A percentile compares a stretch with the other conserved stretches of the same genome.
phyloP scores from a whole-genome alignment of 2,888 invertebrate species.

The Oegoconia quadripuncta region DNA sequence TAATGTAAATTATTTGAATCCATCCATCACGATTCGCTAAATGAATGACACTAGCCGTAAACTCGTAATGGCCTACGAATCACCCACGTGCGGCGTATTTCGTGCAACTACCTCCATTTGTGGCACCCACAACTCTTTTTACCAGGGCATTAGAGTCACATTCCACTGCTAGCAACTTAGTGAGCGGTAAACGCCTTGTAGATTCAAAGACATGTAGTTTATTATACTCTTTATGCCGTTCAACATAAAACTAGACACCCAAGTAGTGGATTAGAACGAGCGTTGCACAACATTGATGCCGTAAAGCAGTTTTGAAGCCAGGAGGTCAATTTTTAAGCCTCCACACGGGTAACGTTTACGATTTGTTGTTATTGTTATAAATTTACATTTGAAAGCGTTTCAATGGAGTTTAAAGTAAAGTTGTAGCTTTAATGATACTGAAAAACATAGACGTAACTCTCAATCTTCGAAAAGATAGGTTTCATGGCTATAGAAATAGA shows the following conservation, averaged over 20 bases:
- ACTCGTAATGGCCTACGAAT: conserved; percentile 55
- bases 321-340: conserved; percentile 65
- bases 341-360: conserved; percentile 52
- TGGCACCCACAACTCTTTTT: conserved; percentile 23
- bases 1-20: conserved; percentile 28
- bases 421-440: too few relatives aligned
- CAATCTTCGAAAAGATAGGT: too few relatives aligned
- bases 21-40: conserved; percentile 61
- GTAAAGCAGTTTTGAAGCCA: conserved; percentile 38
- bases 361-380: conserved; percentile 66
- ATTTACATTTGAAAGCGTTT: conserved; percentile 44
- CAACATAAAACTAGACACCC: conserved; percentile 74
- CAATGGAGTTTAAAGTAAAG: background rate
- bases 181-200: conserved; percentile 18
- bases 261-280: conserved; percentile 66
- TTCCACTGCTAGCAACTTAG: conserved; percentile 20
- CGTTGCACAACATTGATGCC: conserved; percentile 53
- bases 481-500: too few relatives aligned
- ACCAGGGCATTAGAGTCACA: conserved; percentile 30
- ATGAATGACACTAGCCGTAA: conserved; percentile 67
- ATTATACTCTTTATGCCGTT: conserved; percentile 54
- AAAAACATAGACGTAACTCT: too few relatives aligned
- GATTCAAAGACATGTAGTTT: conserved; percentile 50
- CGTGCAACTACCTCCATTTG: conserved; percentile 12
- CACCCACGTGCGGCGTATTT: conserved; percentile 56